Evolutionary conservation across 2,797 vertebrate species (phyloP), one percentile per base, ranked within the genome.

Genomic region (Adrianichthys oophorus): DNA sequence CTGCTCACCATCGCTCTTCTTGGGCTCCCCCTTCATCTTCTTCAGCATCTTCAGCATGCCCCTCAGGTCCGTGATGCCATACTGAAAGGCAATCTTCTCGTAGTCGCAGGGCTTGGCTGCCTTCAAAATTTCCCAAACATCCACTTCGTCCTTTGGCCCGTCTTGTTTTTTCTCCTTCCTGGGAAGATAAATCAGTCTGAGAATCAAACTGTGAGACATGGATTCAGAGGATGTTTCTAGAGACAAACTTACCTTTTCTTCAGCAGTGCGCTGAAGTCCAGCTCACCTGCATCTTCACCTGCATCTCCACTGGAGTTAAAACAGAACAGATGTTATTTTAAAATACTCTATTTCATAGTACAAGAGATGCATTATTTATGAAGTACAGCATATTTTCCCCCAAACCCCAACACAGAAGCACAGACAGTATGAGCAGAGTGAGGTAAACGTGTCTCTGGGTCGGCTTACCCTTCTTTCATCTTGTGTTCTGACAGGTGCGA

Each of bases 11-110:
- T 93, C 92, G 1, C 93, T 93, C 83, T 92, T 95, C 75, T 94
- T 94, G 63, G 91, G 70, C 84, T 95, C 94, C 10, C 90, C 92
- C 88, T 92, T 93, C 90, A 93, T 93, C 86, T 92, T 94, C 89
- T 95, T 96, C 68, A 97, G 92, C 63, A 91, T 91, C 69, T 90
- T 93, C 49, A 97, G 87, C 95, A 97, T 91, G 65, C 95, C 95
- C 4, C 94, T 90, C n/a, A 97, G 92, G 87, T 97, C 95, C 0
- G 95, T 97, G 83, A 97, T 94, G 64, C 95, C 95, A 0, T 97
- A 95, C 79, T 97, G 72, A 44, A 97, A 96, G 65, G 95, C 94
- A 0, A 97, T 97, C 78, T 89, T 95, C 90, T 97, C 95, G 0
- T 93, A 97, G 82, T 97, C 95, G 5, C 95, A 95, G 49, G 95